phyloP scores from a whole-genome alignment of 2,113 vertebrate genomes.

The Rhegmatorhina hoffmannsi region DNA sequence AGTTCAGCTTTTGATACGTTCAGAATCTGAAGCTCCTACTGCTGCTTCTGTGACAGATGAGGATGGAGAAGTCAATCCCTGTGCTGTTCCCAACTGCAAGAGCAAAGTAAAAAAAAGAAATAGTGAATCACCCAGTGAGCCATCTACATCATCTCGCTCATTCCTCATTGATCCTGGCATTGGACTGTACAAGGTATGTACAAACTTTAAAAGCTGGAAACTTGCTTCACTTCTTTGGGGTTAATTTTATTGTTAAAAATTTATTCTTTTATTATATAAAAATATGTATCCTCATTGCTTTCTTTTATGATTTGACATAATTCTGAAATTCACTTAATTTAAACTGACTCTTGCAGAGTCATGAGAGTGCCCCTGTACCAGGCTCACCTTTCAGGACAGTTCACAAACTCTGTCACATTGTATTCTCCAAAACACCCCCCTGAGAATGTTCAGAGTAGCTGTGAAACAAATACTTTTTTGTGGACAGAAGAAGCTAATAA shows the following conservation, averaged over 20 bases:
- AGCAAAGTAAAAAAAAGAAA: constrained; percentile 82
- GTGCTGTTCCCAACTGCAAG: constrained; percentile 72
- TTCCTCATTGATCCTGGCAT: constrained; percentile 89
- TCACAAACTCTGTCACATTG: background rate
- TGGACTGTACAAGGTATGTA: constrained; percentile 90
- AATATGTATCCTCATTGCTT: background rate
- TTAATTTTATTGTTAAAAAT: background rate
- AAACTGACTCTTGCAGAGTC: background rate
- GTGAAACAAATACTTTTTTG: background rate
- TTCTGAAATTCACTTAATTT: background rate
- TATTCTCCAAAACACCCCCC: background rate
- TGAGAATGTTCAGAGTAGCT: background rate
- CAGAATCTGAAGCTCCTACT: constrained; percentile 85
- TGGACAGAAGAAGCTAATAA: background rate
- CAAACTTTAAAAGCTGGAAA: background rate
- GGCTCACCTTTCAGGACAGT: background rate
- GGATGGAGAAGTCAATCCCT: constrained; percentile 75
- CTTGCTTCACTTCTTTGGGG: background rate
- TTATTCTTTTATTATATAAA: background rate
- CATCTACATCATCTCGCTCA: constrained; percentile 85
- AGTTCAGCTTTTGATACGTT: constrained; percentile 94
- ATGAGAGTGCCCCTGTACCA: background rate
- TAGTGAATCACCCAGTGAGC: constrained; percentile 76
- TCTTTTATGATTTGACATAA: background rate
- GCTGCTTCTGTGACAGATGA: constrained; percentile 78